phyloP scores from a whole-genome alignment of 2,888 invertebrate genomes.

The Petrolisthes manimaculis region DNA sequence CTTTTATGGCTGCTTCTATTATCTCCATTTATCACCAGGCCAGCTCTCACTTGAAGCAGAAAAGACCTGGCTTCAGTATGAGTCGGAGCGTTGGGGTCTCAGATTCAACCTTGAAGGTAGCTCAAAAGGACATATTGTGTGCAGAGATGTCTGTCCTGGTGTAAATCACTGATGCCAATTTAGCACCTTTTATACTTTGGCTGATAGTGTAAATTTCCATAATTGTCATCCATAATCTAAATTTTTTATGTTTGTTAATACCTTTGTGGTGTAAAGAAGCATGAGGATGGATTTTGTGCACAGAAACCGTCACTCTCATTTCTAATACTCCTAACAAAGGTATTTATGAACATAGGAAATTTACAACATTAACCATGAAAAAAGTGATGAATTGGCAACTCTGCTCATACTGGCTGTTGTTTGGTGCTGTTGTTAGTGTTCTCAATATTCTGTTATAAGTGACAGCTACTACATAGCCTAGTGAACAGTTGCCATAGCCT shows the following conservation, averaged over 20 bases:
- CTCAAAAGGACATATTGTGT: constrained; percentile 52
- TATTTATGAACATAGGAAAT: too few species aligned
- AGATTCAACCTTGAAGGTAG: constrained; percentile 86
- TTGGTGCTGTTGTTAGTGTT: too few species aligned
- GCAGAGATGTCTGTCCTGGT: not conserved
- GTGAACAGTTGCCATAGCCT: not conserved
- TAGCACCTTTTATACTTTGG: not conserved
- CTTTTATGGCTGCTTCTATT: not conserved
- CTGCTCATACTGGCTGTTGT: too few species aligned
- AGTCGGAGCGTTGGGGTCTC: constrained; percentile 89
- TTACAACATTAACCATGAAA: too few species aligned
- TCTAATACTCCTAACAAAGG: too few species aligned
- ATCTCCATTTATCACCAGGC: constrained; percentile 72
- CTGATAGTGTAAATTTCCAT: not conserved
- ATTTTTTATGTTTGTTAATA: too few species aligned
- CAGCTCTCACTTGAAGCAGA: constrained; percentile 89
- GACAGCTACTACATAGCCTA: not conserved
- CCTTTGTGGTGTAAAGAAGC: too few species aligned
- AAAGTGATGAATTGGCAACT: too few species aligned
- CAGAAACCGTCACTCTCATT: too few species aligned
- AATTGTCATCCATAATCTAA: too few species aligned
- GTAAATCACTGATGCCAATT: not conserved
- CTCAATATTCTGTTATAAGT: too few species aligned
- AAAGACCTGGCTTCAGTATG: constrained; percentile 90
- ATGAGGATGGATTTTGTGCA: too few species aligned